Evolutionary conservation across 2,797 vertebrate species (phyloP).

Genomic region (Odontamblyopus lacepedii): DNA sequence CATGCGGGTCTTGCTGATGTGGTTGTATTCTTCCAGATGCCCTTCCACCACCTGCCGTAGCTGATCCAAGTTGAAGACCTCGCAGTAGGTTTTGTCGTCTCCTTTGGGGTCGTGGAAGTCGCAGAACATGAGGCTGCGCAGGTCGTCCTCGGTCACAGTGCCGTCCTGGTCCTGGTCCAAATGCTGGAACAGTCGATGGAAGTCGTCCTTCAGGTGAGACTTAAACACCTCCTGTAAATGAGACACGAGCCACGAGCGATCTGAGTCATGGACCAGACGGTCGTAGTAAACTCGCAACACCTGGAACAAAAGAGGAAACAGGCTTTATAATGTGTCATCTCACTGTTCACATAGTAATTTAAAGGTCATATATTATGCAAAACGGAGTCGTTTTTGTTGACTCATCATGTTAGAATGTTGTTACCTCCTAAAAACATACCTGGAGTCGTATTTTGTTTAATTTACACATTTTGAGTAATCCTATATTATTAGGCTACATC

Average conservation of each 20-base stretch:
- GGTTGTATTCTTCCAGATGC: conserved; percentile 89
- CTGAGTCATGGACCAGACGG: conserved; percentile 85
- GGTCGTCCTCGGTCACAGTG: conserved; percentile 85
- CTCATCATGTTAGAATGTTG: too few relatives aligned
- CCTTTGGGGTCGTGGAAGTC: conserved; percentile 89
- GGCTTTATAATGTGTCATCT: too few relatives aligned
- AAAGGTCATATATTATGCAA: too few relatives aligned
- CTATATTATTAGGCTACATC: too few relatives aligned
- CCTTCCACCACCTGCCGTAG: conserved; percentile 82
- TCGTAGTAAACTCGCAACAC: conserved; percentile 91
- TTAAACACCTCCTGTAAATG: conserved; percentile 77
- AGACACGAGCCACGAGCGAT: conserved; percentile 84
- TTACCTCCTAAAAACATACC: too few relatives aligned
- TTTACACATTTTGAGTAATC: too few relatives aligned
- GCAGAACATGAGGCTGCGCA: conserved; percentile 92
- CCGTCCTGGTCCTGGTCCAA: conserved; percentile 83
- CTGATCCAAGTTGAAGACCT: conserved; percentile 76
- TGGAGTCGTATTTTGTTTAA: too few relatives aligned
- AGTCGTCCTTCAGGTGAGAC: conserved; percentile 78
- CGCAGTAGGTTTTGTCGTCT: conserved; percentile 84
- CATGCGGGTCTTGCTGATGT: conserved; percentile 88
- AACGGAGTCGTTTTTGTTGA: neutral
- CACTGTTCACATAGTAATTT: too few relatives aligned
- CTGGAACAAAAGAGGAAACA: conserved; percentile 57
- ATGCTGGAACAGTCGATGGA: conserved; percentile 80